These are phyloP conservation scores for Nebria salina DNA, from an alignment of 2,888 invertebrate species.

Conservation along the genomic window DNA sequence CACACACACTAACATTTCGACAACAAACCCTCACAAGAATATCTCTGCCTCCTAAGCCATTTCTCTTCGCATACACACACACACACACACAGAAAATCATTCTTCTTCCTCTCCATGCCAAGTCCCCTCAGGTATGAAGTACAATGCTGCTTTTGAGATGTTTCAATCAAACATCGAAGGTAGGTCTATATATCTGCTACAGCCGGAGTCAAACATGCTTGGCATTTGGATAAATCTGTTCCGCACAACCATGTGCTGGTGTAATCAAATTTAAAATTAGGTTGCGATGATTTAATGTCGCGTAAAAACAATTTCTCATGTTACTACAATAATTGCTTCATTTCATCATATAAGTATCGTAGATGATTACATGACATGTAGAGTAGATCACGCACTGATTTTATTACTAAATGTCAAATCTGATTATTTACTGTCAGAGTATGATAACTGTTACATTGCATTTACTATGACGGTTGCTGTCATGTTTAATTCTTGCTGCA, in stretches of 20 bases:
- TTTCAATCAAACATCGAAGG: slow-evolving; percentile 40
- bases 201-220: neutral
- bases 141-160: slow-evolving; percentile 20
- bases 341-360: neutral
- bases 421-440: neutral
- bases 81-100: slow-evolving; percentile 7
- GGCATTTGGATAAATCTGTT: neutral
- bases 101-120: neutral
- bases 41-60: neutral
- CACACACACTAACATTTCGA: neutral
- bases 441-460: neutral
- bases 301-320: neutral
- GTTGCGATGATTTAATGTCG: neutral
- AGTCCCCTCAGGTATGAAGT: neutral
- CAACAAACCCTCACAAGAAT: neutral
- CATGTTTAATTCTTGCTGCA: neutral
- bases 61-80: neutral
- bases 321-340: neutral
- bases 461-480: neutral
- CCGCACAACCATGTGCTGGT: neutral
- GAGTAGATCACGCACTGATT: neutral
- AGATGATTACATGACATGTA: neutral
- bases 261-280: neutral
- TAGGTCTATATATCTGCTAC: slow-evolving; percentile 37
- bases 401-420: neutral